Conservation (phyloP, 2,113 vertebrate genomes). For the Aegypius monachus region DNA sequence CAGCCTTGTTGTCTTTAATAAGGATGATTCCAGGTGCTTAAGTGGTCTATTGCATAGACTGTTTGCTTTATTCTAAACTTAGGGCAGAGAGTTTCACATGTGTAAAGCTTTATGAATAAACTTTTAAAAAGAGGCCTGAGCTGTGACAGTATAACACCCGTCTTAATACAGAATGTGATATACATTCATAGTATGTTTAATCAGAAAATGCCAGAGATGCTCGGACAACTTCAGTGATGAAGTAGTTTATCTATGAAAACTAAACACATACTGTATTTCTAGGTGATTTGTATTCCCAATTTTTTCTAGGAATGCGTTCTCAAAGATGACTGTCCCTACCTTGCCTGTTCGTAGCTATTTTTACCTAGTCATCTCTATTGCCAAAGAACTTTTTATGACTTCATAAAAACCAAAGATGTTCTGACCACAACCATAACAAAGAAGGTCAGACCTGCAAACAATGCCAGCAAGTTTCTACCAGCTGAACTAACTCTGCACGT, state of each 20-base stretch:
- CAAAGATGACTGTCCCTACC: not conserved
- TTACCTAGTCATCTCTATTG: not conserved
- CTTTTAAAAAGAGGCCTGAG: not conserved
- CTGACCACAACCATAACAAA: not conserved
- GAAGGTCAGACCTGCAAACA: not conserved
- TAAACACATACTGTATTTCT: not conserved
- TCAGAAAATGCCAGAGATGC: constrained; percentile 21
- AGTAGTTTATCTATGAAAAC: not conserved
- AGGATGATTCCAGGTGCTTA: rapidly evolving
- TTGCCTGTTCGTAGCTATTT: not conserved
- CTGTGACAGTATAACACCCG: not conserved
- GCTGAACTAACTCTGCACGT: not conserved
- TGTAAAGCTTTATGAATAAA: not conserved
- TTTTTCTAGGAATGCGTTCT: not conserved
- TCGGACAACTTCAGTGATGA: not conserved
- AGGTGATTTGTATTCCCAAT: not conserved
- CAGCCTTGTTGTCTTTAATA: not conserved
- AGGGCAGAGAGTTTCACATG: not conserved
- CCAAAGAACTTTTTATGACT: not conserved
- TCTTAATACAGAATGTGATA: not conserved
- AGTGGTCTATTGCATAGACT: not conserved
- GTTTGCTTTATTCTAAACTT: not conserved
- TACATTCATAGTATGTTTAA: constrained; percentile 4
- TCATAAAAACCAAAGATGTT: not conserved
- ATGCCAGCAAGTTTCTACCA: rapidly evolving